Percentiles rank a stretch among this genome's conserved stretches.
Conservation (phyloP, 2,888 invertebrate species). For the Coelinius sp. region DNA sequence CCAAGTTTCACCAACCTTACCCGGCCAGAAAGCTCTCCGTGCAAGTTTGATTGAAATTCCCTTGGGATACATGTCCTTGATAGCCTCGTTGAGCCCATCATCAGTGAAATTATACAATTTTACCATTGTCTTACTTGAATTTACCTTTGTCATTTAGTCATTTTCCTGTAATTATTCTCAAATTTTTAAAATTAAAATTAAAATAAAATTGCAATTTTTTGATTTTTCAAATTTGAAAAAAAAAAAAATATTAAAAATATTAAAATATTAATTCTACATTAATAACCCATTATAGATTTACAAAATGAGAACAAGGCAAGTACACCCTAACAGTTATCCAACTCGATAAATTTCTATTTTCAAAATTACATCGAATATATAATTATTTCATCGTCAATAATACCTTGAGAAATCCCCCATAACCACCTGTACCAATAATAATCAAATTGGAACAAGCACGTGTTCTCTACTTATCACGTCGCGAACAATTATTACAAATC, state of each 20-base stretch:
- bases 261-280: too few species aligned
- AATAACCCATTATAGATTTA: neutral
- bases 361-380: too few species aligned
- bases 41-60: constrained; percentile 19
- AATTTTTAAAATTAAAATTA: too few species aligned
- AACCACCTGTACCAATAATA: neutral
- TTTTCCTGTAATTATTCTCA: too few species aligned
- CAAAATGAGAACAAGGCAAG: neutral
- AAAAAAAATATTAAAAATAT: too few species aligned
- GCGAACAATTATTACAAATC: too few species aligned
- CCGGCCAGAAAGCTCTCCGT: constrained; percentile 13
- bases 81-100: constrained; percentile 8
- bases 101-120: neutral
- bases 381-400: too few species aligned
- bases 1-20: constrained; percentile 21
- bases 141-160: neutral
- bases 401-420: too few species aligned
- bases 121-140: neutral
- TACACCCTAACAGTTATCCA: neutral
- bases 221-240: too few species aligned
- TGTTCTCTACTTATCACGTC: neutral
- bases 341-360: neutral
- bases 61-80: constrained; percentile 17
- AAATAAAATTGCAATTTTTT: too few species aligned
- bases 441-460: neutral